Base-by-base conservation (phyloP, 2,797 vertebrate genomes). In the Paguma larvata region DNA sequence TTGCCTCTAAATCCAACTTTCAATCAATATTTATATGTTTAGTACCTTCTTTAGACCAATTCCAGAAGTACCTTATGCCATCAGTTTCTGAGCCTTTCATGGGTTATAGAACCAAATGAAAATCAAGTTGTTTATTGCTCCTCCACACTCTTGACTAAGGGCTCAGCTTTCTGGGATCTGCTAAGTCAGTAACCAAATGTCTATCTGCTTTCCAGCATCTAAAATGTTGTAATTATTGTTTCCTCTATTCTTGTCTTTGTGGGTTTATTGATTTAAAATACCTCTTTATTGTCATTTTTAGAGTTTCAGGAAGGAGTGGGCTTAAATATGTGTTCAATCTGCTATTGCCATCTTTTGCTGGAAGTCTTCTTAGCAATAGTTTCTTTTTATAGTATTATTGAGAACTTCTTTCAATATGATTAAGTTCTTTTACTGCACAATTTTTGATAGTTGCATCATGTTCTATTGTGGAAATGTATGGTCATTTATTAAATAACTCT, bases 401-500 rank as follows among this genome's bases (percentile, higher is more conserved):
- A 84, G 51, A 87, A 85, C 0, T 44, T 79, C 59, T 84, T 94
- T 94, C 65, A 82, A 4, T 72, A 48, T 63, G 32, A 85, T 91
- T 83, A 79, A 78, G 46, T 91, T 83, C 15, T 94, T 95, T n/a
- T 56, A 32, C 27, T 34, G 25, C 0, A 38, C 48, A 77, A 82
- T 53, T 90, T 90, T 92, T 12, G 72, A 95, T n/a, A 67, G 77
- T 32, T 82, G 30, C 2, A 34, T 44, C 2, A 25, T 89, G 27
- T 65, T 93, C 63, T 70, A 32, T 77, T 59, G 41, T 92, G 7
- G 56, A 18, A 86, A 68, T n/a, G 44, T 73, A n/a, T 83, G 32
- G 53, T 63, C 72, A 75, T 91, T 89, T 94, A 77, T 72, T 90
- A 78, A 63, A 53, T 82, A 87, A 89, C 25, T 90, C 78, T 93